Percentiles rank a stretch among this genome's conserved stretches.
Conservation (phyloP, 2,113 vertebrate species). For the Brienomyrus longianalis region DNA sequence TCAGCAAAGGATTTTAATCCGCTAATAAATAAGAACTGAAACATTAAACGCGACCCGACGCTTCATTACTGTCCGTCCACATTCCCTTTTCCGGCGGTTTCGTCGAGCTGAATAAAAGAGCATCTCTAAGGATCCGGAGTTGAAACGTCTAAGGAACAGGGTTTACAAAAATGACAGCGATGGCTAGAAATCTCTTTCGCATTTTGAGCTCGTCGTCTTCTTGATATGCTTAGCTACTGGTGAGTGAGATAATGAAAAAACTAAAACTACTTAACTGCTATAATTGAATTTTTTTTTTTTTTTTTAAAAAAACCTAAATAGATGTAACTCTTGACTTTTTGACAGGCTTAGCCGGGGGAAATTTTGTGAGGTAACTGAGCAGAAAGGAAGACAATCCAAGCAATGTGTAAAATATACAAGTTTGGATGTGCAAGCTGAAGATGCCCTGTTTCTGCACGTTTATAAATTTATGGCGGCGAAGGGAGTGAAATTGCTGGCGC, state of each 20-base stretch:
- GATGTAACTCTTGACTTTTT: background rate
- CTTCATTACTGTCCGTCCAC: background rate
- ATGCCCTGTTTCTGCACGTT: background rate
- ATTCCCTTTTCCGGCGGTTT: background rate
- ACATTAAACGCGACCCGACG: conserved; percentile 58
- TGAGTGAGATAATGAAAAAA: background rate
- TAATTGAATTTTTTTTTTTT: background rate
- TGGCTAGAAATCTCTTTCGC: background rate
- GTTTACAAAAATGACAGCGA: background rate
- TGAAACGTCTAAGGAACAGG: background rate
- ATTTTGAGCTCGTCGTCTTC: background rate
- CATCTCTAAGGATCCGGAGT: background rate
- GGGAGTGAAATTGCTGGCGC: background rate
- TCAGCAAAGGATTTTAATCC: conserved; percentile 55
- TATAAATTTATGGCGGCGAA: background rate
- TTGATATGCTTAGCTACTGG: background rate
- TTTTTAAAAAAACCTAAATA: background rate
- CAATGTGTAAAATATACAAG: background rate
- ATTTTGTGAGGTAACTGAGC: background rate
- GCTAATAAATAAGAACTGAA: conserved; percentile 64
- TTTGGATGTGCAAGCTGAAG: background rate
- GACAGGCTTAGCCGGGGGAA: background rate
- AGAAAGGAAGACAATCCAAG: background rate
- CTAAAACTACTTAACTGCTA: background rate
- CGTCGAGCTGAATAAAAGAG: background rate